Evolutionary conservation across 2,888 invertebrate genomes (phyloP).

Genomic region (Cheilosia vulpina): DNA sequence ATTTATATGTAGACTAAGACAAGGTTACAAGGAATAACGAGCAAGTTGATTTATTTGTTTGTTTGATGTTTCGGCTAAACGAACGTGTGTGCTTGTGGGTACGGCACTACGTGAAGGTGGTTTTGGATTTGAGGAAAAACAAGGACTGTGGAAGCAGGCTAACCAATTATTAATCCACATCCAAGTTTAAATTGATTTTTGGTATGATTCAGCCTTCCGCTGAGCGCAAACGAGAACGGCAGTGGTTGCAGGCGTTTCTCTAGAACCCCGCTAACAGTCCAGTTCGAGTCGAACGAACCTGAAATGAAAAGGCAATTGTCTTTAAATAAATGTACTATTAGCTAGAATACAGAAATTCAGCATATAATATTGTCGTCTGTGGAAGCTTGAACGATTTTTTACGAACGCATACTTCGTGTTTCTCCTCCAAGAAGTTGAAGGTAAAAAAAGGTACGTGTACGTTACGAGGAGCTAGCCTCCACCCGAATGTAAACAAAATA

Average conservation of each 20-base stretch:
- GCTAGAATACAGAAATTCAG: too few relatives aligned
- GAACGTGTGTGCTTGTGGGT: constrained; percentile 20
- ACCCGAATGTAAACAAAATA: too few relatives aligned
- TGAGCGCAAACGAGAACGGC: constrained; percentile 96
- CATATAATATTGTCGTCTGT: too few relatives aligned
- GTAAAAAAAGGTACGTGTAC: too few relatives aligned
- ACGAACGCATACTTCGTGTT: too few relatives aligned
- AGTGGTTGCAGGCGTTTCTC: constrained; percentile 97
- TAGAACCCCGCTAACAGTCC: constrained; percentile 96
- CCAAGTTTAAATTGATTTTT: constrained; percentile 97
- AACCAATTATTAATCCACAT: constrained; percentile 97
- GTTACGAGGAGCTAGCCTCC: too few relatives aligned
- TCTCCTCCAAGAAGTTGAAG: too few relatives aligned
- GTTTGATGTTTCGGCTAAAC: constrained; percentile 33
- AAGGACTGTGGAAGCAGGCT: constrained; percentile 79
- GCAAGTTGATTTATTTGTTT: constrained; percentile 48
- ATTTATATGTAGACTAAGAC: constrained; percentile 66
- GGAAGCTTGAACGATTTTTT: too few relatives aligned
- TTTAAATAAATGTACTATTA: not conserved
- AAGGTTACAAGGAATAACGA: constrained; percentile 68
- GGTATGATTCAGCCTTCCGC: constrained; percentile 95
- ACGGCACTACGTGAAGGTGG: constrained; percentile 34
- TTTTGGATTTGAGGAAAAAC: not conserved
- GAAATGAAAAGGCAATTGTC: constrained; percentile 76
- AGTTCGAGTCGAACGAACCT: constrained; percentile 96